Base-by-base conservation (phyloP, 2,888 invertebrate genomes). In the Stramonita haemastoma region DNA sequence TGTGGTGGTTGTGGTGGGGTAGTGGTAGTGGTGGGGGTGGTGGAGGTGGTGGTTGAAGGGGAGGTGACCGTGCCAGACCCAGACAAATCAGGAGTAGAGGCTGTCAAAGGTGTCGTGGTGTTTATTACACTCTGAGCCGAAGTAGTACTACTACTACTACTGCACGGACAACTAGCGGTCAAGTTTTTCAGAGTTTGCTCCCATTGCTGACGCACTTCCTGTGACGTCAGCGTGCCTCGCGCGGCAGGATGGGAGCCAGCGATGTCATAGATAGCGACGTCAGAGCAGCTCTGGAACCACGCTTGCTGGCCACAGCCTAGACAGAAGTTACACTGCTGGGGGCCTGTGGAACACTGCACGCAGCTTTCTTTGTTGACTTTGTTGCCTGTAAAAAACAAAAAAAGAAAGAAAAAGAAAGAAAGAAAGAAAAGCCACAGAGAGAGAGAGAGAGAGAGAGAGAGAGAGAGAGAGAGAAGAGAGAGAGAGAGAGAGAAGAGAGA, bases 281-380 rank as follows among this genome's bases (percentile, higher is more conserved):
- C 89, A 56, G 85, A 34, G 36, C 89, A 89, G 19, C 85, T 46
- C 85, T 89, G 89, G 73, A 84, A 89, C 89, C 89, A 89, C 5
- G 29, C 89, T 73, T 89, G 89, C 5, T 29, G n/a, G 0, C 89
- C 89, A 57, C 89, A 89, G 36, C 89, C 89, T n/a, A 66, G 83
- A 73, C 89, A 89, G 56, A n/a, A 89, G 73, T n/a, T 89, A 57
- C 89, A 89, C 32, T 73, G 32, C 26, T 66, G 83, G 8, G 2
- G 36, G 19, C 29, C 73, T 34, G 46, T 46, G 2, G 46, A 73
- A 73, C 89, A 89, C 89, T 70, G 36, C 8, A 89, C 89, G 34
- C 89, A 89, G 57, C 57, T 83, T n/a, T 70, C 34, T 11, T 83
- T 83, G 85, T 89, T 89, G n/a, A 56, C 32, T 26, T 32, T 36